Percentiles rank a stretch among this genome's conserved stretches.
phyloP scores from a whole-genome alignment of 2,797 vertebrate species.

The Odontamblyopus lacepedii region DNA sequence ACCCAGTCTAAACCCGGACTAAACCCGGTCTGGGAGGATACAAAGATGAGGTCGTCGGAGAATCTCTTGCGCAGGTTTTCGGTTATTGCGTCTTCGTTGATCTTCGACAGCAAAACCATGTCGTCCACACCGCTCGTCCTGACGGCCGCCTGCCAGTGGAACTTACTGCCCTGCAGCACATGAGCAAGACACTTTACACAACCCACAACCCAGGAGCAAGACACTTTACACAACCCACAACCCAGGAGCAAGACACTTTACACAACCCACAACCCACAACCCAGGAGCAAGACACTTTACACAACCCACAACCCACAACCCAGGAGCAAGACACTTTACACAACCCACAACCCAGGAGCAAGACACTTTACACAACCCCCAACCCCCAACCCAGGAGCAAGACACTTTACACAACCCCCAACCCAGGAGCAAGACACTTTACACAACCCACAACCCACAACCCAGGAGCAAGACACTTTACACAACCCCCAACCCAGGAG shows the following conservation, averaged over 20 bases:
- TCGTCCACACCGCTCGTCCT: slow-evolving; percentile 86
- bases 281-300: too few relatives aligned
- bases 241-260: neutral
- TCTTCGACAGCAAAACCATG: slow-evolving; percentile 86
- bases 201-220: too few relatives aligned
- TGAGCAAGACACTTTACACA: too few relatives aligned
- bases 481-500: too few relatives aligned
- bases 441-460: too few relatives aligned
- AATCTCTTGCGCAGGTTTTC: slow-evolving; percentile 87
- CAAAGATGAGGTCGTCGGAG: slow-evolving; percentile 84
- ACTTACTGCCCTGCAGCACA: slow-evolving; percentile 81
- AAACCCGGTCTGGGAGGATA: slow-evolving; percentile 60
- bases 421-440: too few relatives aligned
- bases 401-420: too few relatives aligned
- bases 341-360: neutral
- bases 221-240: neutral
- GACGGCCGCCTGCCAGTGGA: slow-evolving; percentile 85
- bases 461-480: too few relatives aligned
- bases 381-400: neutral
- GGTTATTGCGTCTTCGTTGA: slow-evolving; percentile 85
- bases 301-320: too few relatives aligned
- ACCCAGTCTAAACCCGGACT: neutral
- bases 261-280: too few relatives aligned
- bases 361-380: too few relatives aligned
- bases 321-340: neutral